phyloP scores from a whole-genome alignment of 2,888 invertebrate species.

The Drosophila kambysellisi region DNA sequence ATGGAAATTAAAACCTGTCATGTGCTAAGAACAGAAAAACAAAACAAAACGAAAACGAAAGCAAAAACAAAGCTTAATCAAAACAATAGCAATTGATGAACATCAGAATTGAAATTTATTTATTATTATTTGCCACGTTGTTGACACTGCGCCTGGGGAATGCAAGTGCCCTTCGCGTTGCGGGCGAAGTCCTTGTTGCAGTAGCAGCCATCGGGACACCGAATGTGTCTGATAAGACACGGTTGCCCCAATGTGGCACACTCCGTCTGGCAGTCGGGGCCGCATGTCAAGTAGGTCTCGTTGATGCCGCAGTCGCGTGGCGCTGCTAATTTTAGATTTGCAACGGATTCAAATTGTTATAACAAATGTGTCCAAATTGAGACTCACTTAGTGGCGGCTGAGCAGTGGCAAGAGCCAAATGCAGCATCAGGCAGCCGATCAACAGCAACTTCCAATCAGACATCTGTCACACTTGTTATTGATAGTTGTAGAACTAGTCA shows the following conservation, averaged over 20 bases:
- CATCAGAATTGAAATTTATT: neutral
- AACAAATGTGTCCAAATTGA: neutral
- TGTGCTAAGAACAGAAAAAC: conserved; percentile 5
- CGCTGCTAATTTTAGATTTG: conserved; percentile 26
- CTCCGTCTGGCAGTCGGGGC: conserved; percentile 78
- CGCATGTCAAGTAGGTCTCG: conserved; percentile 74
- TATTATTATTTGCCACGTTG: conserved; percentile 5
- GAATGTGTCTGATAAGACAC: conserved; percentile 70
- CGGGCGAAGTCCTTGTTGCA: conserved; percentile 81
- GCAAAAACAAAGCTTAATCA: neutral
- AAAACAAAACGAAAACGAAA: neutral
- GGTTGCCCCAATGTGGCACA: conserved; percentile 79
- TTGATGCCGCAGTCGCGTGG: conserved; percentile 67
- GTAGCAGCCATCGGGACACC: conserved; percentile 83
- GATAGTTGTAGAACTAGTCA: conserved; percentile 17
- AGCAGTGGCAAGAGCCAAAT: conserved; percentile 15
- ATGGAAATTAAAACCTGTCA: conserved; percentile 9
- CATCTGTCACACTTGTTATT: conserved; percentile 32
- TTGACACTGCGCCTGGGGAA: conserved; percentile 50
- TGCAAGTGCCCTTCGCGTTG: conserved; percentile 65
- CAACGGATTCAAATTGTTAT: neutral
- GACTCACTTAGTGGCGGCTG: conserved; percentile 52
- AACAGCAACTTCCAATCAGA: conserved; percentile 32
- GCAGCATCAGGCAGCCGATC: conserved; percentile 32
- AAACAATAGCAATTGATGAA: conserved; percentile 14